Percentiles rank a stretch among this genome's conserved stretches.
phyloP scores from a whole-genome alignment of 2,113 vertebrate species.

The Rutilus rutilus region DNA sequence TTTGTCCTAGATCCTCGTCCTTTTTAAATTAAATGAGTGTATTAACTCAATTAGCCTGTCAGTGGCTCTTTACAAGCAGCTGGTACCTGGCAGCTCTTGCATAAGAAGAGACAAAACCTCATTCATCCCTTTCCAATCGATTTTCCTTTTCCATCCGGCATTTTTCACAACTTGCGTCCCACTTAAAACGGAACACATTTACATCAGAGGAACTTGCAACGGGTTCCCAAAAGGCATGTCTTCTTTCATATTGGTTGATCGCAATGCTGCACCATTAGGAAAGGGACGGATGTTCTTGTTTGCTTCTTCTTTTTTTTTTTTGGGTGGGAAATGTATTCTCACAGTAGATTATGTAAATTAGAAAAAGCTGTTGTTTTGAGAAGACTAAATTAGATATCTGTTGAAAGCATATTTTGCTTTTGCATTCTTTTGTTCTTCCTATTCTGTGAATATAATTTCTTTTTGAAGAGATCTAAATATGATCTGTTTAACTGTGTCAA shows the following conservation, averaged over 20 bases:
- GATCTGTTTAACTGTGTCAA: conserved; percentile 18
- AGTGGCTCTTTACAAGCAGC: conserved; percentile 13
- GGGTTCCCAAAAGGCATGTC: conserved; percentile 29
- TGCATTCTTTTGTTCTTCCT: conserved; percentile 5
- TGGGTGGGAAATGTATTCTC: conserved; percentile 7
- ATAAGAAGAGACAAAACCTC: conserved; percentile 10
- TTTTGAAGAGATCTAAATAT: not conserved
- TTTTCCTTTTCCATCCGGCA: not conserved
- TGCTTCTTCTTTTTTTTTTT: not conserved
- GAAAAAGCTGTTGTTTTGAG: not conserved
- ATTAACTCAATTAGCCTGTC: conserved; percentile 36
- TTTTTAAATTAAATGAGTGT: not conserved
- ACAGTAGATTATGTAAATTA: conserved; percentile 36
- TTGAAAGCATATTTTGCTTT: conserved; percentile 1
- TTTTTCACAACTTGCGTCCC: conserved; percentile 21
- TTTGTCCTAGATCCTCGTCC: not conserved
- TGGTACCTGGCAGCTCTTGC: conserved; percentile 23
- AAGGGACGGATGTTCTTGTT: conserved; percentile 15
- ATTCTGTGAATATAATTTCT: conserved; percentile 2
- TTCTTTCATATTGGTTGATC: conserved; percentile 31
- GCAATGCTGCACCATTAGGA: not conserved
- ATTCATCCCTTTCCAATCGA: conserved; percentile 1
- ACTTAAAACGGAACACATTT: conserved; percentile 30
- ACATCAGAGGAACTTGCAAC: conserved; percentile 15
- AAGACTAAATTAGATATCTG: conserved; percentile 3